Evolutionary conservation across 2,113 vertebrate genomes (phyloP).

Genomic region (Albula glossodonta): DNA sequence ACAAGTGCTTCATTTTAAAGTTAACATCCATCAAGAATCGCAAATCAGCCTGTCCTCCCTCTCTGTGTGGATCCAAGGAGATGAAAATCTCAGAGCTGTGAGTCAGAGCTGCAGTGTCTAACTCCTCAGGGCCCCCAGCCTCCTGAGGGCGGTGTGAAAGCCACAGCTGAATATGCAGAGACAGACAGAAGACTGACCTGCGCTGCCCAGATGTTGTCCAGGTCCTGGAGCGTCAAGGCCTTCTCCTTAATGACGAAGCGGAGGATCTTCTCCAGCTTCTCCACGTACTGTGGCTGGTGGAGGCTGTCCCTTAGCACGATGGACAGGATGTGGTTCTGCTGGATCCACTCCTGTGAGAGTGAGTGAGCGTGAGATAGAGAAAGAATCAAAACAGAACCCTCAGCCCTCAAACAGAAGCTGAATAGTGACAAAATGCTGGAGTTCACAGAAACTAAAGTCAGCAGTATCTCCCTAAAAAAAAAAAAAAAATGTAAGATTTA

Average conservation of each 20-base stretch:
- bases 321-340: conserved; percentile 97
- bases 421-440: too few relatives aligned
- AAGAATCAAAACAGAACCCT: not conserved
- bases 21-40: not conserved
- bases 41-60: not conserved
- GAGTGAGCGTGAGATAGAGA: too few relatives aligned
- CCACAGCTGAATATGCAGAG: too few relatives aligned
- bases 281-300: conserved; percentile 98
- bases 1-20: not conserved
- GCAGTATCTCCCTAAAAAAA: too few relatives aligned
- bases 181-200: conserved; percentile 66
- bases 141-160: not conserved
- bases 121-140: not conserved
- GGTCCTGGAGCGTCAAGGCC: conserved; percentile 94
- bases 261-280: conserved; percentile 98
- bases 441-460: too few relatives aligned
- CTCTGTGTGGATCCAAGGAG: not conserved
- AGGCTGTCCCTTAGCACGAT: conserved; percentile 97
- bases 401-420: not conserved
- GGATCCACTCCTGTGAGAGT: conserved; percentile 91
- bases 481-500: too few relatives aligned
- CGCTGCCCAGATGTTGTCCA: conserved; percentile 99
- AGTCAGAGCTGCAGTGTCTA: not conserved
- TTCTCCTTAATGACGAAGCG: conserved; percentile 99
- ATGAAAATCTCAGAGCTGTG: not conserved